These are phyloP conservation scores for Esox masquinongy DNA, from an alignment of 2,797 vertebrate genomes.

Conservation along the genomic window DNA sequence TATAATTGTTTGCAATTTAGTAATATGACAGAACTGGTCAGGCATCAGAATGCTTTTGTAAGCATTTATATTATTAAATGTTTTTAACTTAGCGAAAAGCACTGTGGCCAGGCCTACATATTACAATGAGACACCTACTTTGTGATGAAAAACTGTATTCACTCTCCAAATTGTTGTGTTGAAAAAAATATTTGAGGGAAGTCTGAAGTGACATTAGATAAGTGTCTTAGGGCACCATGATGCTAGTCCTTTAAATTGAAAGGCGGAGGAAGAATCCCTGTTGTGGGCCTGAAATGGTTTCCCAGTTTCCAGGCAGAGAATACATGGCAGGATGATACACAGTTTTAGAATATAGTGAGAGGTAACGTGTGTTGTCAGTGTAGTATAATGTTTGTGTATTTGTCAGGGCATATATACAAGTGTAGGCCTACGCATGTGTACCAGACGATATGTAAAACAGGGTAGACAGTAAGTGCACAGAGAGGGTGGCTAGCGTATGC, in stretches of 20 bases:
- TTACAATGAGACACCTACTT: no score
- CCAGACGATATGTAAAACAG: slow-evolving; percentile 19
- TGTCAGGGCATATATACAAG: neutral
- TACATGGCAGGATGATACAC: slow-evolving; percentile 40
- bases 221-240: neutral
- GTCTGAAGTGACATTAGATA: neutral
- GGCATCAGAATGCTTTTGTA: no score
- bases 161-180: no score
- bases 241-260: slow-evolving; percentile 50
- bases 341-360: slow-evolving; percentile 31
- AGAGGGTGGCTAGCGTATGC: neutral
- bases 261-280: slow-evolving; percentile 26
- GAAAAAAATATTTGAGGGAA: neutral
- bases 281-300: slow-evolving; percentile 56
- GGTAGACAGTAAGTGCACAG: slow-evolving; percentile 8
- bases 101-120: no score
- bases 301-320: slow-evolving; percentile 31
- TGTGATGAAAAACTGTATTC: no score
- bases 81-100: no score
- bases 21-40: no score
- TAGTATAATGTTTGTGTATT: neutral
- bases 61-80: no score
- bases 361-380: slow-evolving; percentile 17
- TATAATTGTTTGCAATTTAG: no score
- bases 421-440: neutral